Evolutionary conservation across 2,113 vertebrate species (phyloP), one percentile per base, ranked within the genome.

Genomic region (Glaucidium brasilianum): DNA sequence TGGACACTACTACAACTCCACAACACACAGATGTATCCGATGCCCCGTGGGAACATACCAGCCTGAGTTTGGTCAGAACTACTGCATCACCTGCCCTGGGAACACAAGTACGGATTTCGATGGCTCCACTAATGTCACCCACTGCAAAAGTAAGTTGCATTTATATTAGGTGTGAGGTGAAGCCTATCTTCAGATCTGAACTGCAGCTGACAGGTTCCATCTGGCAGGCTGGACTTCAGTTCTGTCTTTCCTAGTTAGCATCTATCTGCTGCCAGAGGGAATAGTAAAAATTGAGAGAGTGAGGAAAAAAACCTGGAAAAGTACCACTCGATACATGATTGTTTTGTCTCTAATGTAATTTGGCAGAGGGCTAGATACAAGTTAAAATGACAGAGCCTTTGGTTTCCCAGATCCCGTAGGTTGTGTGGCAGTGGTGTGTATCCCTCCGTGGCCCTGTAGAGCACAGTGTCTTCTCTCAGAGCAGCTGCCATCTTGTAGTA

Each of bases 51-150:
- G 98, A 86, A 98, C 98, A 17, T 99, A 99, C 93, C 98, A 99
- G 91, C 98, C 98, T 2, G 98, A 98, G 80, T 99, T 99, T 67
- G 98, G 98, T 35, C 98, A 98, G 82, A 99, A 98, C 96, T 98
- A 98, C 83, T 99, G 98, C 82, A 88, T 98, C 75, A 95, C 97
- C 88, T 99, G 98, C 73, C 98, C 98, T 3, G 98, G 98, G 53
- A 98, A 98, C 90, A 99, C 98, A 58, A 99, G 98, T n/a, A 99
- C 98, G 0, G 98, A 99, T 87, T 98, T 98, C 29, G 98, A 99
- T 41, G 98, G 98, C 77, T 99, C 98, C 79, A 99, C 98, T 79
- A 99, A 98, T 0, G 97, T 99, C 74, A 98, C 98, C 0, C 98
- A 99, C 78, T 99, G 98, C 94, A 99, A 99, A 97, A 99, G 98